Evolutionary conservation across 2,888 invertebrate species (phyloP), one percentile per base, ranked within the genome.

Genomic region (Aromia moschata): DNA sequence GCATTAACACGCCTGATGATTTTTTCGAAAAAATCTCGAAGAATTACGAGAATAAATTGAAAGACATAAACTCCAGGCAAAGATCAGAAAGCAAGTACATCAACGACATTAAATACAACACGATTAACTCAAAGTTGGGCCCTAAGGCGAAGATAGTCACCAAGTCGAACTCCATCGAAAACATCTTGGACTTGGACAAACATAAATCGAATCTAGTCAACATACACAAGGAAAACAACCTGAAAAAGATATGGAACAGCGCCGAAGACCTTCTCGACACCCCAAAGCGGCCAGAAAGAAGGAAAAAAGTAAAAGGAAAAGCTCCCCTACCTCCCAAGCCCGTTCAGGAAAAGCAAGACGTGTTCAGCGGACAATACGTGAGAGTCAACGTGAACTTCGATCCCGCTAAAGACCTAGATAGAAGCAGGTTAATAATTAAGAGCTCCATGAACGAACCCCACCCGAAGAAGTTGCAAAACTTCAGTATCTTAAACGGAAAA

Each of bases 361-460:
- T 81, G 3, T 70, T 80, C 17, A 76, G 78, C 54, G 81, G 82
- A 1, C 80, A 81, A 69, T 81, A 77, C 56, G 80, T 82, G 0
- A 69, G 81, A 20, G 80, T 82, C 1, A 78, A 76, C 57, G 81
- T 81, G 5, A 74, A 70, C 38, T 72, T 72, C 14, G 71, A 73
- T 20, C 61, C 64, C 3, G 58, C 66, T 3, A 67, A 69, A 47
- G 64, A 71, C 20, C 52, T 65, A 36, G 70, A 74, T 37, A 66
- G 68, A 38, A 69, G 60, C 25, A 62, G 71, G 5, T 55, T 73
- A 16, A 65, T 74, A 1, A 65, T 73, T 10, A 74, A 74, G 46
- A 72, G 73, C 54, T 67, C 65, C 3, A 41, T 56, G 4, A 71
- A 70, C 49, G 74, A 74, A 60, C 71, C 72, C 0, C 74, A 74